A percentile compares a stretch with the other conserved stretches of the same genome.
Evolutionary conservation across 2,888 invertebrate species (phyloP).

Genomic region (Oxyteleia sp.): DNA sequence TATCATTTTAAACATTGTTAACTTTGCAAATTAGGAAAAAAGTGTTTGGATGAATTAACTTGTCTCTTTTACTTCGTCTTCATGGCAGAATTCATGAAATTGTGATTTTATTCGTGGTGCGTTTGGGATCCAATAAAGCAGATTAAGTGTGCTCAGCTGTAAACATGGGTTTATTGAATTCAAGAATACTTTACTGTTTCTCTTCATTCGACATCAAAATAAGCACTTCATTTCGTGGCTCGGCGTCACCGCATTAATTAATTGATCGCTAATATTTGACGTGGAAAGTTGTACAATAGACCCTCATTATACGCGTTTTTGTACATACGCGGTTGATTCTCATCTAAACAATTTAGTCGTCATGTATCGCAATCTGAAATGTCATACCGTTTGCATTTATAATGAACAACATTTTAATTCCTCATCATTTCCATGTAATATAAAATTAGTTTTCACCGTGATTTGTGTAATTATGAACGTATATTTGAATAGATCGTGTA

Average conservation of each 20-base stretch:
- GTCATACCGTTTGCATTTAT: no score
- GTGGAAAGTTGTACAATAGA: slow-evolving; percentile 21
- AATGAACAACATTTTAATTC: no score
- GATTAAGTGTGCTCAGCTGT: slow-evolving; percentile 84
- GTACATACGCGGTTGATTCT: background rate
- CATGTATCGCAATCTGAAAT: background rate
- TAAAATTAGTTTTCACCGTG: no score
- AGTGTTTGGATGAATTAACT: slow-evolving; percentile 46
- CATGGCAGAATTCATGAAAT: slow-evolving; percentile 48
- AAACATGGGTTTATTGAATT: slow-evolving; percentile 84
- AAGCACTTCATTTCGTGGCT: slow-evolving; percentile 48
- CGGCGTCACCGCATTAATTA: slow-evolving; percentile 59
- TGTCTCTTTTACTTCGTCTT: slow-evolving; percentile 31
- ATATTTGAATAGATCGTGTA: no score
- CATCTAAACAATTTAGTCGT: slow-evolving; percentile 12
- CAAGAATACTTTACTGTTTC: slow-evolving; percentile 75
- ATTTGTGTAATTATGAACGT: no score
- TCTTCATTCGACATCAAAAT: slow-evolving; percentile 58
- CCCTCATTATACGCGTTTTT: slow-evolving; percentile 18
- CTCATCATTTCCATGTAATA: no score
- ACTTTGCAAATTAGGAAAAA: slow-evolving; percentile 39
- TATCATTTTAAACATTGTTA: slow-evolving; percentile 25
- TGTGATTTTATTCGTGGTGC: slow-evolving; percentile 54
- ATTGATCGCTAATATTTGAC: slow-evolving; percentile 62
- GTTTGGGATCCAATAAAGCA: slow-evolving; percentile 81